Evolutionary conservation across 2,888 invertebrate species (phyloP), one percentile per base, ranked within the genome.

Genomic region (Trachelus iudaicus): DNA sequence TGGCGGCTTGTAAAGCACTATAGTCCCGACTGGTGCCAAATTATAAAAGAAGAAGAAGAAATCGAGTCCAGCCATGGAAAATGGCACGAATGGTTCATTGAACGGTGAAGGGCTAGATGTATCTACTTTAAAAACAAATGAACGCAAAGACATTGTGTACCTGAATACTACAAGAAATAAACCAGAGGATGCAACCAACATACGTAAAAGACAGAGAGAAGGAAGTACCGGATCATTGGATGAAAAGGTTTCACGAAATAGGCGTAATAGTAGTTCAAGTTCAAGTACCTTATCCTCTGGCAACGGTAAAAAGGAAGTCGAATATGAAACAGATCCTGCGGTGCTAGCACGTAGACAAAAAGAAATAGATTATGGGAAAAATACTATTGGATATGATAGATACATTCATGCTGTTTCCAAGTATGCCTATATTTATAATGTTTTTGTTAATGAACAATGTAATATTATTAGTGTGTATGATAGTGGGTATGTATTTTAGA

Each of bases 281-380:
- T 87, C 88, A 0, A 90, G 90, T 35, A 90, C 90, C 15, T 84
- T 87, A 74, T 89, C 91, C 11, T 89, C 87, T 12, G 73, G 84
- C 11, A 83, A 83, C 15, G 80, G 84, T 11, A 89, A 79, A 77
- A 89, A 79, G 73, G 84, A 80, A 69, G 30, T 84, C 68, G 93
- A 94, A 84, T 87, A 92, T 40, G 98, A 98, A 92, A 94, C 94
- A 11, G 96, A 98, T 92, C 93, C 95, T 30, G 92, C 88, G 4
- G 91, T 96, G 34, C 92, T 98, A 79, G 92, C 93, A 69, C 94
- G 98, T 81, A 93, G 98, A 73, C 97, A 98, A 89, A 98, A 98
- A 92, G 98, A 98, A 92, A 96, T 98, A 87, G 97, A 98, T 91
- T 98, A 97, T 92, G 98, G 98, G 15, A 98, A 98, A 92, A 98